Percentiles rank a stretch among this genome's conserved stretches.
phyloP scores from a whole-genome alignment of 1,140 invertebrate species.

The Drosophila lowei region DNA sequence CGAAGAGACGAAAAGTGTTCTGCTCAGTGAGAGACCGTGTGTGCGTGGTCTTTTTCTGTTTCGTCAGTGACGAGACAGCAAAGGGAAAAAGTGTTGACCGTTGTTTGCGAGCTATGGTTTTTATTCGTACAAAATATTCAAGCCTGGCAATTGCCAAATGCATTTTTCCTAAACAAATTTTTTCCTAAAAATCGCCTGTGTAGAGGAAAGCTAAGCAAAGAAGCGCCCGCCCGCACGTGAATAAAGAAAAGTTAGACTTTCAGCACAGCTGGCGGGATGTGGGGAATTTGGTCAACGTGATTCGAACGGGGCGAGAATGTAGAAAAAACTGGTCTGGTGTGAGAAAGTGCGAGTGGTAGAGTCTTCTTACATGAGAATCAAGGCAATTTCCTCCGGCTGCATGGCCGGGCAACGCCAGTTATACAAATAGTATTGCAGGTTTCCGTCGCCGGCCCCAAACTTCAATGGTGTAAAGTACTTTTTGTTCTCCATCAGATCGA shows the following conservation, averaged over 20 bases:
- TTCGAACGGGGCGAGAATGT: constrained; percentile 32
- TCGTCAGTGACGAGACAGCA: no score
- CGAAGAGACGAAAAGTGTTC: no score
- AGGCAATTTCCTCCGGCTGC: constrained; percentile 90
- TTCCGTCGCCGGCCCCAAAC: constrained; percentile 99
- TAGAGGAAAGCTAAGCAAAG: no score
- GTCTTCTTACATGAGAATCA: constrained; percentile 85
- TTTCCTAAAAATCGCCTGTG: no score
- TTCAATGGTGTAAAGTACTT: constrained; percentile 97
- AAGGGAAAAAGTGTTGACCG: no score
- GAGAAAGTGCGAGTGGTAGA: background rate
- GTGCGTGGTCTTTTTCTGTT: no score
- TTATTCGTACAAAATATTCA: constrained; percentile 51
- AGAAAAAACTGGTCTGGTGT: constrained; percentile 13
- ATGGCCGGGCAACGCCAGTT: constrained; percentile 99
- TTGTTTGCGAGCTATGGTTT: no score
- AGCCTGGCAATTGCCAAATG: constrained; percentile 53
- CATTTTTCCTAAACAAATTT: constrained; percentile 25
- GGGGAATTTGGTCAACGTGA: no score
- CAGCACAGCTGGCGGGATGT: no score
- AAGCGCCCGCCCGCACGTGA: no score
- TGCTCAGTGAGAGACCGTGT: no score
- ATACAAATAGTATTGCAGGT: constrained; percentile 99
- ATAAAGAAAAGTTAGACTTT: no score
- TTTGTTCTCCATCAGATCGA: constrained; percentile 99